Evolutionary conservation across 2,888 invertebrate genomes (phyloP).

Genomic region (Oxystoma pomonae): DNA sequence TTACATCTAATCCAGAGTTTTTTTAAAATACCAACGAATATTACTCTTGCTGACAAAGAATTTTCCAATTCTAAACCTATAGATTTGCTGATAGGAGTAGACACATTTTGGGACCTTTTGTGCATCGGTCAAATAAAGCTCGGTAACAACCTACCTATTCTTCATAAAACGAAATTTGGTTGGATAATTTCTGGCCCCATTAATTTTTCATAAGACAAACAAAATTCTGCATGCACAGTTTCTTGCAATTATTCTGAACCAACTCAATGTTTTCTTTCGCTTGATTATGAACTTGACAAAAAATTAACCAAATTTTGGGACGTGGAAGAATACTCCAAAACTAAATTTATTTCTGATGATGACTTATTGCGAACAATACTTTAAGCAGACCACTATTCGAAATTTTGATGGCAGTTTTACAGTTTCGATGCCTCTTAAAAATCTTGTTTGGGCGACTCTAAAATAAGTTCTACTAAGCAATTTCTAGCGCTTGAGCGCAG

Average conservation of each 20-base stretch:
- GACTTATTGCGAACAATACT: slow-evolving; percentile 22
- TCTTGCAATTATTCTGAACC: not conserved
- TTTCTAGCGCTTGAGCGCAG: too few relatives aligned
- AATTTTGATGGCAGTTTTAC: slow-evolving; percentile 15
- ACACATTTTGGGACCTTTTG: slow-evolving; percentile 13
- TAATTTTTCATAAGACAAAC: not conserved
- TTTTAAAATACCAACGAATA: slow-evolving; percentile 13
- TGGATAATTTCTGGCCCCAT: slow-evolving; percentile 19
- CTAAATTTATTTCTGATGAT: slow-evolving; percentile 12
- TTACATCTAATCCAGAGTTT: not conserved
- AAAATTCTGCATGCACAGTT: not conserved
- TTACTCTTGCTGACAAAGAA: slow-evolving; percentile 17
- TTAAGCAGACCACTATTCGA: slow-evolving; percentile 11
- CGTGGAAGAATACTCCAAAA: slow-evolving; percentile 14
- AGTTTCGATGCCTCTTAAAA: slow-evolving; percentile 19
- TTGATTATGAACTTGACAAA: not conserved
- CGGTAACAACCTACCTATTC: slow-evolving; percentile 8
- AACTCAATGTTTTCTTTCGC: not conserved
- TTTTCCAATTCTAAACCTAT: slow-evolving; percentile 9
- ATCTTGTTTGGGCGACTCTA: slow-evolving; percentile 20
- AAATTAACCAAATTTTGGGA: slow-evolving; percentile 19
- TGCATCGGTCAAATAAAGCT: slow-evolving; percentile 16
- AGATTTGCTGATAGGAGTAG: slow-evolving; percentile 15
- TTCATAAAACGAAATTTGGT: slow-evolving; percentile 20
- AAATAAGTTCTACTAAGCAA: slow-evolving; percentile 18